phyloP scores from a whole-genome alignment of 2,888 invertebrate genomes.

The Julus scandinavius region DNA sequence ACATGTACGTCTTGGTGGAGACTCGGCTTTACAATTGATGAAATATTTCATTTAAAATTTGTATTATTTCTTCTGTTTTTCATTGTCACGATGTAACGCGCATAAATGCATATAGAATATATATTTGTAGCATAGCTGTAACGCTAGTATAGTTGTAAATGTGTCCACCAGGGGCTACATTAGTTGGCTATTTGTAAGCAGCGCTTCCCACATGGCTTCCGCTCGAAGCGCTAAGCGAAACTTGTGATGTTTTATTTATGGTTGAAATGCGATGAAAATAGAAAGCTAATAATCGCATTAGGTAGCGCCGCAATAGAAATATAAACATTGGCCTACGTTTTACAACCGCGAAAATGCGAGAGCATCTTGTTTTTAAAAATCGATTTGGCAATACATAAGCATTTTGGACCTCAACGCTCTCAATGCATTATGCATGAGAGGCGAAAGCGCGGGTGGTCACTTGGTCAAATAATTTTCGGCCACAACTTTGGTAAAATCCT shows the following conservation, averaged over 20 bases:
- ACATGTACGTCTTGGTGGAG: no score
- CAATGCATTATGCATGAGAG: not conserved
- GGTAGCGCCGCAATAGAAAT: constrained; percentile 13
- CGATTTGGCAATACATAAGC: not conserved
- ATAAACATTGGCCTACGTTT: constrained; percentile 27
- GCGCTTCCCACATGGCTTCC: not conserved
- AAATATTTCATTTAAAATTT: no score
- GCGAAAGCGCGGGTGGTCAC: not conserved
- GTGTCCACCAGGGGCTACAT: not conserved
- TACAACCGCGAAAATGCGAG: constrained; percentile 19
- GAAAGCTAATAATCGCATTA: constrained; percentile 27
- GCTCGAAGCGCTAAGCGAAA: not conserved
- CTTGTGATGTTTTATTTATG: constrained; percentile 21
- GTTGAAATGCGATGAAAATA: constrained; percentile 2
- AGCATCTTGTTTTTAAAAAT: constrained; percentile 27
- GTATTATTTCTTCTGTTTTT: no score
- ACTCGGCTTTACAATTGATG: no score
- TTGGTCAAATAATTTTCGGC: not conserved
- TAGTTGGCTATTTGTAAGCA: not conserved
- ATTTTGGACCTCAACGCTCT: not conserved
- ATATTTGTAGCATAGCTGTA: no score
- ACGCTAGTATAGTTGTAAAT: not conserved
- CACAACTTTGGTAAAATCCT: not conserved
- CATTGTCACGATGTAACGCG: no score
- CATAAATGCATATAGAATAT: no score